A percentile compares a stretch with the other conserved stretches of the same genome.
phyloP scores from a whole-genome alignment of 2,113 vertebrate species.

The Apaloderma vittatum region DNA sequence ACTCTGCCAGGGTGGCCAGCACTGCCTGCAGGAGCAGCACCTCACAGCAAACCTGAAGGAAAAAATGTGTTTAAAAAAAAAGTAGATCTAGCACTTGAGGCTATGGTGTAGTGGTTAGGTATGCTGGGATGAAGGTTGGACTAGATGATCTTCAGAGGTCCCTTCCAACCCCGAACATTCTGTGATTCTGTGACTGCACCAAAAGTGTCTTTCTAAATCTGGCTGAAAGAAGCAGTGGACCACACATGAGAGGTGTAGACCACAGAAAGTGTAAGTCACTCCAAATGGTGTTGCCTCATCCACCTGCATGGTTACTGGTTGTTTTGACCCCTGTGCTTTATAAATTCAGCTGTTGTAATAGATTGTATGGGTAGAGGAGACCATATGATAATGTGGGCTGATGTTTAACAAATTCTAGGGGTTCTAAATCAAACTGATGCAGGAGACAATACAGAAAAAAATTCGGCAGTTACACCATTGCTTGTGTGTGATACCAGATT shows the following conservation, averaged over 20 bases:
- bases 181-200: no score
- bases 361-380: background rate
- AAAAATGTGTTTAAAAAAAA: no score
- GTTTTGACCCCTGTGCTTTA: background rate
- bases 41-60: background rate
- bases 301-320: background rate
- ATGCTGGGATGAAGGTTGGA: no score
- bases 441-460: background rate
- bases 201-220: background rate
- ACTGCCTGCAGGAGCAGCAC: background rate
- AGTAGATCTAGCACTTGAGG: no score
- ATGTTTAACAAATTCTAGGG: background rate
- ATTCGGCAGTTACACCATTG: background rate
- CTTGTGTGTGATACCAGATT: accelerated
- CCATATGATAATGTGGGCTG: accelerated
- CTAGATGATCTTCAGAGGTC: no score
- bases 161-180: no score
- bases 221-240: background rate
- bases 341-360: background rate
- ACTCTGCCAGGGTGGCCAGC: background rate
- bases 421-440: background rate
- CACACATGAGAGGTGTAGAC: accelerated
- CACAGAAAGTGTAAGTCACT: accelerated
- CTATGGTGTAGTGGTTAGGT: no score
- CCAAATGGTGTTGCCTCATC: background rate